A percentile compares a stretch with the other conserved stretches of the same genome.
phyloP scores from a whole-genome alignment of 1,140 invertebrate genomes.

The Apocrypta bakeri region DNA sequence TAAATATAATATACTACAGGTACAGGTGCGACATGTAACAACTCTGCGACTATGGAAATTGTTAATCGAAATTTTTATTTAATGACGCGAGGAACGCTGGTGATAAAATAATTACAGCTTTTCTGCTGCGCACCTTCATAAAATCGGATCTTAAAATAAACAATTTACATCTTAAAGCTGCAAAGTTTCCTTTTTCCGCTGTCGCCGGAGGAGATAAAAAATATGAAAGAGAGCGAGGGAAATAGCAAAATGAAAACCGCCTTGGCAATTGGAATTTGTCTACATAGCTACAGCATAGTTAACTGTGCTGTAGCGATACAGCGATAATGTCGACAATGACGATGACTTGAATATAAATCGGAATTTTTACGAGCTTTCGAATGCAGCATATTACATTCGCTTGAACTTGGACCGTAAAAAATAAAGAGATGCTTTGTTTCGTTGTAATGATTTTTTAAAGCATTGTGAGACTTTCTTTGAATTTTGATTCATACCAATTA shows the following conservation, averaged over 20 bases:
- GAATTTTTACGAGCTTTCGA: constrained; percentile 45
- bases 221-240: neutral
- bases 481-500: too few relatives aligned
- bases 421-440: constrained; percentile 18
- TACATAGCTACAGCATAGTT: too few relatives aligned
- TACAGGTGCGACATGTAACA: too few relatives aligned
- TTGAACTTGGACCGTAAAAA: constrained; percentile 22
- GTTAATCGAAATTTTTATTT: neutral
- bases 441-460: too few relatives aligned
- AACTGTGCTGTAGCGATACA: too few relatives aligned
- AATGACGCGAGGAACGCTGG: neutral
- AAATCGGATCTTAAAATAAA: neutral
- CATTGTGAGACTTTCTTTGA: neutral
- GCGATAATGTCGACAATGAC: too few relatives aligned
- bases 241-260: constrained; percentile 28
- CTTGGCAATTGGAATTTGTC: too few relatives aligned
- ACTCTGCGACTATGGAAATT: neutral
- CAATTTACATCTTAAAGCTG: neutral
- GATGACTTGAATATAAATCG: constrained; percentile 37
- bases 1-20: too few relatives aligned
- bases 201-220: neutral
- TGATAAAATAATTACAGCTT: too few relatives aligned
- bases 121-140: neutral
- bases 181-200: neutral
- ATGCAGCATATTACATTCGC: constrained; percentile 33